Base-by-base conservation (phyloP, 2,797 vertebrate genomes). In the Brachyrhaphis roseni region DNA sequence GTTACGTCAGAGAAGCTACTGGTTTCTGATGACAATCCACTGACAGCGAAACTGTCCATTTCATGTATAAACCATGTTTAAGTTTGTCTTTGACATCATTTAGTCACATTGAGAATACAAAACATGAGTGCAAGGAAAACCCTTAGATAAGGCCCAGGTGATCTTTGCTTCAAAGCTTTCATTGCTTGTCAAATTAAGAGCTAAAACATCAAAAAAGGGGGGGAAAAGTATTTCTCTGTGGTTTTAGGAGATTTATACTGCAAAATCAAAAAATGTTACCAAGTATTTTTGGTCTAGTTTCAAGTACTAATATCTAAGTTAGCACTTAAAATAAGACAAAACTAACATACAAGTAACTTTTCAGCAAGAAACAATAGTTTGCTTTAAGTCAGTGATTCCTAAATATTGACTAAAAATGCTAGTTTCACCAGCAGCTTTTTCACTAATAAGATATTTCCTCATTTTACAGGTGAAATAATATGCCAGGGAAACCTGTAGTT, bases 81-180 rank as follows among this genome's bases (percentile, higher is more conserved):
- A 62, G 11, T 78, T 80, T 83, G 36, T 18, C 5, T 78, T 82
- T 86, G 78, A 90, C 82, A 89, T 89, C 72, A 82, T 80, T 77
- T 83, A 73, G 72, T 83, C 74, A 77, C 71, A 84, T 53, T 83
- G 74, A 78, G 3, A 80, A n/a, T 83, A 83, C 15, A 88, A 84
- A 88, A 77, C 46, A 3, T 70, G 41, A 87, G 77, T 79, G 72
- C 78, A 89, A 83, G 31, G 53, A 76, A 39, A 83, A 82, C n/a
- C 64, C 31, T 57, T 66, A 43, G 62, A 78, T 75, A 82, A 86
- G 83, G 75, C 79, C 62, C 74, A 79, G 43, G 80, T 82, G 80
- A 64, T 79, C 23, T 80, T 83, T 82, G 55, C 74, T 77, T 75
- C 74, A 49, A 80, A n/a, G 31, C 31, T 49, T 74, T 31, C 0